phyloP scores from a whole-genome alignment of 2,888 invertebrate species.

The Stenotaenia linearis region DNA sequence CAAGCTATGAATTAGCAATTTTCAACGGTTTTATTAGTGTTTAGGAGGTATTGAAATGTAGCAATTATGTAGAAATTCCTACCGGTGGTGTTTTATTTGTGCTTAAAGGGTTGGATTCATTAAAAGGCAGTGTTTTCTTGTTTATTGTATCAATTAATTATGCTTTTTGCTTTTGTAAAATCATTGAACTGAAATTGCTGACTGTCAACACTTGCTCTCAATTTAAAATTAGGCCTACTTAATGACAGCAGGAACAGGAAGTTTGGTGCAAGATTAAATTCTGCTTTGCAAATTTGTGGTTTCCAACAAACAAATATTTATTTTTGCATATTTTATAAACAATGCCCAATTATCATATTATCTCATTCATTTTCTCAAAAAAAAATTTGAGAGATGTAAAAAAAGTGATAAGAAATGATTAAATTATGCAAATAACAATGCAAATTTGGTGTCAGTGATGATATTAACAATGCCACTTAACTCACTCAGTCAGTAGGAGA shows the following conservation, averaged over 20 bases:
- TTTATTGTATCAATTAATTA: neutral
- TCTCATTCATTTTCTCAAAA: too few species aligned
- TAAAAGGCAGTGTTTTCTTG: neutral
- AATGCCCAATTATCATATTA: too few species aligned
- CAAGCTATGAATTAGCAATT: neutral
- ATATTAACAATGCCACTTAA: neutral
- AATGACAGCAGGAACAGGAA: conserved; percentile 12
- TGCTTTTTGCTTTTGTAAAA: neutral
- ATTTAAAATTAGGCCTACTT: conserved; percentile 13
- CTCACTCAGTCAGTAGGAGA: neutral
- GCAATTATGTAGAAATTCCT: too few species aligned
- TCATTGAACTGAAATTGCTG: neutral
- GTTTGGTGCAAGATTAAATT: neutral
- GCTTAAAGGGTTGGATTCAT: too few species aligned
- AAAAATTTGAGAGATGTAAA: neutral
- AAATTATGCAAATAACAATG: neutral
- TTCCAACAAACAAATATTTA: neutral
- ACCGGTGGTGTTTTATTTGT: neutral
- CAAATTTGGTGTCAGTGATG: neutral
- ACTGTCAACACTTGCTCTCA: conserved; percentile 13
- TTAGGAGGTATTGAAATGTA: too few species aligned
- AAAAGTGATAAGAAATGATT: neutral
- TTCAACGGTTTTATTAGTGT: too few species aligned
- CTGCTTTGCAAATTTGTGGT: neutral
- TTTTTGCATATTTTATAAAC: neutral